phyloP scores from a whole-genome alignment of 2,113 vertebrate genomes.

The Grus americana region DNA sequence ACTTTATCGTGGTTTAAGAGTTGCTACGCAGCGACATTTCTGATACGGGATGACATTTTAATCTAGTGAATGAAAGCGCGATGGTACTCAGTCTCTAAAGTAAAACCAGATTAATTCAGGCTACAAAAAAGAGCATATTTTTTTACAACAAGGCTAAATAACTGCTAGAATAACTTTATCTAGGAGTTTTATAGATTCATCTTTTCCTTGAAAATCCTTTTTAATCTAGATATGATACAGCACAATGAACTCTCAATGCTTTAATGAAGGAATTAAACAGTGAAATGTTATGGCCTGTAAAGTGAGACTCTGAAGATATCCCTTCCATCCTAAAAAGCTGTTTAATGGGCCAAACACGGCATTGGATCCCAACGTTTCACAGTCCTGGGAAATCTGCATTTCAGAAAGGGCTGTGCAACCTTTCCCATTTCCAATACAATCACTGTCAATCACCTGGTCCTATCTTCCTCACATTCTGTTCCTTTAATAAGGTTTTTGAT shows the following conservation, averaged over 20 bases:
- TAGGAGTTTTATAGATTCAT: conserved; percentile 3
- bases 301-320: not conserved
- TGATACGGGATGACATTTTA: conserved; percentile 46
- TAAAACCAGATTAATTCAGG: conserved; percentile 46
- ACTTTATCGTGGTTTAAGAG: not conserved
- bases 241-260: not conserved
- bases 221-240: conserved; percentile 21
- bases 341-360: not conserved
- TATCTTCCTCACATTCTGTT: conserved; percentile 21
- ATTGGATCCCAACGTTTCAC: not conserved
- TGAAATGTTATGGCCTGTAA: conserved; percentile 19
- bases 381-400: conserved; percentile 3
- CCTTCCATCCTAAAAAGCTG: not conserved
- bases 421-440: not conserved
- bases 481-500: conserved; percentile 43
- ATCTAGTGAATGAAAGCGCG: not conserved
- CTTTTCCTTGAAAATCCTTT: conserved; percentile 24
- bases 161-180: conserved; percentile 44
- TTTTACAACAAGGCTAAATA: conserved; percentile 32
- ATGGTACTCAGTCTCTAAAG: not conserved
- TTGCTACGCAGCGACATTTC: not conserved
- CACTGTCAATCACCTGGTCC: not conserved
- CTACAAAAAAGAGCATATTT: not conserved
- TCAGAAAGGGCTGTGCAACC: not conserved
- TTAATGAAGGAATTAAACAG: conserved; percentile 47